Percentiles rank a stretch among this genome's conserved stretches.
Evolutionary conservation across 2,888 invertebrate genomes (phyloP).

Genomic region (Disparrhopalites patrizii): DNA sequence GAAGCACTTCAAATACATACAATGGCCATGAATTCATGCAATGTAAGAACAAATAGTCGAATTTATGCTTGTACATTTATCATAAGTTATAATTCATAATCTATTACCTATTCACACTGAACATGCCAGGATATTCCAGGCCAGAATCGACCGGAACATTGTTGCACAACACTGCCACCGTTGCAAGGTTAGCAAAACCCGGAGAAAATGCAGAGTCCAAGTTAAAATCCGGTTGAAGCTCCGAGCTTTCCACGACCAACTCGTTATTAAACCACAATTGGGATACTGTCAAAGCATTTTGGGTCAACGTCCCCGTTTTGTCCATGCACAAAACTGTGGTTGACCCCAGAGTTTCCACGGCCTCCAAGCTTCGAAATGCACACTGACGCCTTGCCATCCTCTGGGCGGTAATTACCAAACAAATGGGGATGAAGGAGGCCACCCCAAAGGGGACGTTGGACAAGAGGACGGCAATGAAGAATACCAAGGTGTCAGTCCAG

Average conservation of each 20-base stretch:
- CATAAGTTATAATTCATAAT: background rate
- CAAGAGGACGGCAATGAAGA: constrained; percentile 4
- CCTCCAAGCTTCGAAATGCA: constrained; percentile 3
- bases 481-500: background rate
- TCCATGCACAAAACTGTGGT: constrained; percentile 10
- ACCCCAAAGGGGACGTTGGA: constrained; percentile 18
- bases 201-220: background rate
- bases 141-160: constrained; percentile 94
- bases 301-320: constrained; percentile 23
- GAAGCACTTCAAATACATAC: background rate
- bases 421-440: constrained; percentile 18
- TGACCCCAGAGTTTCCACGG: constrained; percentile 15
- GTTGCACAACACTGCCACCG: constrained; percentile 94
- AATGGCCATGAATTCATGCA: background rate
- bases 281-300: constrained; percentile 11
- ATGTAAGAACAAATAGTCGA: background rate
- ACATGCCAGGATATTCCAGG: constrained; percentile 85
- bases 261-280: constrained; percentile 18
- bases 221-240: constrained; percentile 9
- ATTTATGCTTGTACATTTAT: background rate
- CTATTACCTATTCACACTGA: constrained; percentile 74
- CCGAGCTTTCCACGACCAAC: background rate
- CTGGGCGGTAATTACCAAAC: background rate
- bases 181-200: constrained; percentile 67
- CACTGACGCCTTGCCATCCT: constrained; percentile 3